Evolutionary conservation across 2,888 invertebrate species (phyloP), one percentile per base, ranked within the genome.

Genomic region (Euzophera pinguis): DNA sequence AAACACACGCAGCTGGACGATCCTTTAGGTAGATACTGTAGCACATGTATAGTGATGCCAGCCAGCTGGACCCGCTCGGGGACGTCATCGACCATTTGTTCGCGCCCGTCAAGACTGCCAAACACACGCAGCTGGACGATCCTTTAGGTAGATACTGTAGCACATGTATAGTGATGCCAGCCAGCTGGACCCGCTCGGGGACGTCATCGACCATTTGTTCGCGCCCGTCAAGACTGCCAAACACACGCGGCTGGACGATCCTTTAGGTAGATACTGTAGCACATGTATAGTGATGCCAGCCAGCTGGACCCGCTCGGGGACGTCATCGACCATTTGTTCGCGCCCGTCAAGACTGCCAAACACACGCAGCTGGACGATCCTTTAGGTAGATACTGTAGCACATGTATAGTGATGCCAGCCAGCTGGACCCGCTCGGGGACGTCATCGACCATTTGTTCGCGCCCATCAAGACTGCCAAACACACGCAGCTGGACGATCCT

Each of bases 341-440:
- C 77, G 54, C 77, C 83, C 0, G 74, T 83, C 53, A 90, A 89
- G 62, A 89, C 67, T 64, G 67, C 84, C 0, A 86, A 90, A 65
- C 85, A 84, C 10, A 59, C 82, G 1, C 84, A 87, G 54, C 88
- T 88, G 0, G 81, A 90, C 50, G 94, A 94, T 68, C 91, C 92
- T n/a, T 80, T n/a, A n/a, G n/a, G n/a, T n/a, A n/a, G n/a, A n/a
- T n/a, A n/a, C n/a, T n/a, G n/a, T n/a, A n/a, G n/a, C n/a, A n/a
- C n/a, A n/a, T n/a, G n/a, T n/a, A n/a, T n/a, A n/a, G n/a, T n/a
- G n/a, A n/a, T n/a, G n/a, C n/a, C n/a, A n/a, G n/a, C n/a, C 86
- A 86, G 52, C 72, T 86, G 50, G 92, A 93, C 64, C 84, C 90
- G 0, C 65, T 92, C 9, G 86, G 89, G 3, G 89, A 90, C 53